Evolutionary conservation across 1,140 invertebrate species (phyloP), one percentile per base, ranked within the genome.

Genomic region (Macrocentrus cingulum): DNA sequence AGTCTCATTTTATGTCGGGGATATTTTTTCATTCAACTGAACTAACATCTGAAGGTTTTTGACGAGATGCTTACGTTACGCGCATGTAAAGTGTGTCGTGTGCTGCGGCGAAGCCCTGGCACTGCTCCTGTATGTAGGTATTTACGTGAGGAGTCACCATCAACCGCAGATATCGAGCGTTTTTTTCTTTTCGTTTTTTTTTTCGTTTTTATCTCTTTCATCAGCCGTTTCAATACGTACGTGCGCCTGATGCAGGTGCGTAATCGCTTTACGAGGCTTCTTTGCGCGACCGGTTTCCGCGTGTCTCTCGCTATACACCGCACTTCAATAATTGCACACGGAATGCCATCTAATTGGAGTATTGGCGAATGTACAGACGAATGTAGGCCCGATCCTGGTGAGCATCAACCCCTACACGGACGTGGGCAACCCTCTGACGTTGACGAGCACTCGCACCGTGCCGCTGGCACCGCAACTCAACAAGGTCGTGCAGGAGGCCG

Each of bases 331-430:
- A 29, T 29, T 29, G 9, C 4, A 29, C 9, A 5, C 25, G 25
- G 4, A 29, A 29, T 5, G 25, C 9, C 4, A 5, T 29, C 9
- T 29, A 9, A 9, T 29, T 5, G 9, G 9, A 5, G 4, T 5
- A 29, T 39, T 39, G 36, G 36, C 36, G 13, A 39, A 39, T 29
- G 25, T 29, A 9, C 29, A 97, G 94, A 96, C 92, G 37, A 95
- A 94, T 70, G 89, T 96, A 56, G 94, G 94, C 0, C 92, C 94
- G 0, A 93, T 95, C 63, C 79, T 97, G 58, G 82, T 97, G 25
- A 91, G 91, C 25, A 83, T 95, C 49, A 97, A 97, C 81, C 88
- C 91, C 16, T 94, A 94, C 77, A 85, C 87, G 66, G 91, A 94
- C 74, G 85, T 91, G 48, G 87, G 89, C 45, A 95, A 94, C 82